These are phyloP conservation scores for Noctua fimbriata DNA, from an alignment of 2,888 invertebrate species.

Conservation along the genomic window DNA sequence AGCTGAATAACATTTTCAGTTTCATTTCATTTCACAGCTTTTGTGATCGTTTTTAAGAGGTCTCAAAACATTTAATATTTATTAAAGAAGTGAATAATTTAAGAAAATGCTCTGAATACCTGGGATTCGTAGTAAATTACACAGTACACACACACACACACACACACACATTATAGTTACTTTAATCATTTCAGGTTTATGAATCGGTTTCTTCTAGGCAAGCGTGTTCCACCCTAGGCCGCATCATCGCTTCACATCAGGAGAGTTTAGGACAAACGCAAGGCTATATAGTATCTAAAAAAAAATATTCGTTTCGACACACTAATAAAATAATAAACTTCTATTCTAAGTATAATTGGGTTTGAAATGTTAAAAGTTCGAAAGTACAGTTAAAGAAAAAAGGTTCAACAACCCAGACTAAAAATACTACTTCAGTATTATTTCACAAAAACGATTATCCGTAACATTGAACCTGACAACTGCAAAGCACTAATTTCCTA, in stretches of 20 bases:
- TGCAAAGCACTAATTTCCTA: not conserved
- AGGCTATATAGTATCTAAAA: no score
- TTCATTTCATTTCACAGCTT: not conserved
- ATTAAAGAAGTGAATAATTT: not conserved
- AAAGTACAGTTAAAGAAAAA: not conserved
- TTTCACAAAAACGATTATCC: not conserved
- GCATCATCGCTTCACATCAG: no score
- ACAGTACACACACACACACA: no score
- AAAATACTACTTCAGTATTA: not conserved
- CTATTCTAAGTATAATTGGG: not conserved
- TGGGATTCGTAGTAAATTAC: not conserved
- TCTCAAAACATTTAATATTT: constrained; percentile 4
- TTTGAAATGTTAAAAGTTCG: not conserved
- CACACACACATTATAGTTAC: not conserved
- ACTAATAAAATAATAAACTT: not conserved
- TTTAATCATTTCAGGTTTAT: not conserved
- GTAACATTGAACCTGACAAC: not conserved
- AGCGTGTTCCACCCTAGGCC: no score
- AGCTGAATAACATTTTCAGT: not conserved
- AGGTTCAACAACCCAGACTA: not conserved
- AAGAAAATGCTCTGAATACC: not conserved
- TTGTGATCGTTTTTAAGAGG: not conserved
- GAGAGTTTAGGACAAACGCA: no score
- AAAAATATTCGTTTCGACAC: not conserved
- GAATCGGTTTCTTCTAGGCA: no score